phyloP scores from a whole-genome alignment of 2,797 vertebrate species.

The Aeoliscus strigatus region DNA sequence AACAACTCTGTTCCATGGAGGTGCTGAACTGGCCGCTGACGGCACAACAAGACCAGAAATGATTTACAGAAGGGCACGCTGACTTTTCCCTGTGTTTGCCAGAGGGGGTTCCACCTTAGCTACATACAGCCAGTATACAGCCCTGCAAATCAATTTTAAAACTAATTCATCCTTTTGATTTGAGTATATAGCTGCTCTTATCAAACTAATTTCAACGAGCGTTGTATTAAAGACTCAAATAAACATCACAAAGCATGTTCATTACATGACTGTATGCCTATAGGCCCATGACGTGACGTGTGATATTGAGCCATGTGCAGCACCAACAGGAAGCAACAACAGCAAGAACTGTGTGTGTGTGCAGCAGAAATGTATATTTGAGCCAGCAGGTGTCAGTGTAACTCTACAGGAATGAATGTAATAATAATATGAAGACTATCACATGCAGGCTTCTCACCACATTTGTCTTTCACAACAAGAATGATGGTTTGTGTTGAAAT shows the following conservation, averaged over 20 bases:
- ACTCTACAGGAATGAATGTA: conserved; percentile 14
- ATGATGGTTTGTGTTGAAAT: too few species aligned
- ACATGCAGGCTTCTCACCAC: conserved; percentile 19
- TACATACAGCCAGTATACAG: neutral
- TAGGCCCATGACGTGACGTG: too few species aligned
- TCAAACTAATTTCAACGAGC: conserved; percentile 8
- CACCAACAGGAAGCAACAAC: conserved; percentile 56
- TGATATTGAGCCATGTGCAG: too few species aligned
- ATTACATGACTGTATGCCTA: too few species aligned
- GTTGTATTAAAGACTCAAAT: neutral
- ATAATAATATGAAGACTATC: too few species aligned
- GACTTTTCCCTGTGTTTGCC: neutral
- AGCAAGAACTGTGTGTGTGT: conserved; percentile 2
- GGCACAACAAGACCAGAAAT: neutral
- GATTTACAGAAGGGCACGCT: neutral
- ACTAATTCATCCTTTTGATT: conserved; percentile 4
- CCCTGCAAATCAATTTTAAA: conserved; percentile 7
- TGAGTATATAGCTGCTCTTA: neutral
- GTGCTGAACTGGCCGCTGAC: neutral
- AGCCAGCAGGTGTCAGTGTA: conserved; percentile 54
- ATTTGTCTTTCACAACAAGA: too few species aligned
- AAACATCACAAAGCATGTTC: neutral
- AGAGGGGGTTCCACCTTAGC: neutral
- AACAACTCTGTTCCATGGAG: too few species aligned
- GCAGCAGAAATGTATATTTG: neutral